Conservation (phyloP, 2,113 vertebrate genomes). For the Poeciliopsis turrubarensis region DNA sequence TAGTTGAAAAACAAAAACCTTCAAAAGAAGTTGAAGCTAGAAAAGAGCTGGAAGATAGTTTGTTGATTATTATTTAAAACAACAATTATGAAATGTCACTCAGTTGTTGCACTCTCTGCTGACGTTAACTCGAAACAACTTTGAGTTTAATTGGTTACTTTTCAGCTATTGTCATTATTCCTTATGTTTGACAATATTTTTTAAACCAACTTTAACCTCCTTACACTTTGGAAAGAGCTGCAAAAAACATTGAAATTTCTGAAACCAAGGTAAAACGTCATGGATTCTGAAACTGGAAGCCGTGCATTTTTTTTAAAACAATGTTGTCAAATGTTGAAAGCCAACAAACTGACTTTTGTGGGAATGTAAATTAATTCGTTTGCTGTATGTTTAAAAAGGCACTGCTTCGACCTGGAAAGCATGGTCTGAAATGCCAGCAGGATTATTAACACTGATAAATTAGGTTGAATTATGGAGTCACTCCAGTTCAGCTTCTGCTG, state of each 20-base stretch:
- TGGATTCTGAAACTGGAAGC: neutral
- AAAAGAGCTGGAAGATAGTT: neutral
- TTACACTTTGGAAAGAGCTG: neutral
- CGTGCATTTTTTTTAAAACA: slow-evolving; percentile 6
- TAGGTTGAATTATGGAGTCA: slow-evolving; percentile 48
- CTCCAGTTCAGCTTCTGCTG: slow-evolving; percentile 58
- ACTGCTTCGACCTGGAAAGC: slow-evolving; percentile 8
- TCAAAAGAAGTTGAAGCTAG: neutral
- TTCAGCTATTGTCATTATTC: neutral
- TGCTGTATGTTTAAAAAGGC: slow-evolving; percentile 37
- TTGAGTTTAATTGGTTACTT: neutral
- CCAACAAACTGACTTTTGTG: slow-evolving; percentile 25
- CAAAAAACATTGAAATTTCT: neutral
- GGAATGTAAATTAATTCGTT: slow-evolving; percentile 38
- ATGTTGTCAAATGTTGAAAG: slow-evolving; percentile 13
- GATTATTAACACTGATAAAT: slow-evolving; percentile 63
- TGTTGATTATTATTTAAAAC: neutral
- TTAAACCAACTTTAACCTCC: too few species aligned
- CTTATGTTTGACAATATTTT: neutral
- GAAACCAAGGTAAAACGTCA: neutral
- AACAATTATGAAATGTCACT: neutral
- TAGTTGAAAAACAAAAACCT: neutral
- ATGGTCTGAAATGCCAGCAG: slow-evolving; percentile 66
- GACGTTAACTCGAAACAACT: neutral
- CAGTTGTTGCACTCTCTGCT: neutral